phyloP scores from a whole-genome alignment of 2,797 vertebrate genomes.

The Phoebastria nigripes region DNA sequence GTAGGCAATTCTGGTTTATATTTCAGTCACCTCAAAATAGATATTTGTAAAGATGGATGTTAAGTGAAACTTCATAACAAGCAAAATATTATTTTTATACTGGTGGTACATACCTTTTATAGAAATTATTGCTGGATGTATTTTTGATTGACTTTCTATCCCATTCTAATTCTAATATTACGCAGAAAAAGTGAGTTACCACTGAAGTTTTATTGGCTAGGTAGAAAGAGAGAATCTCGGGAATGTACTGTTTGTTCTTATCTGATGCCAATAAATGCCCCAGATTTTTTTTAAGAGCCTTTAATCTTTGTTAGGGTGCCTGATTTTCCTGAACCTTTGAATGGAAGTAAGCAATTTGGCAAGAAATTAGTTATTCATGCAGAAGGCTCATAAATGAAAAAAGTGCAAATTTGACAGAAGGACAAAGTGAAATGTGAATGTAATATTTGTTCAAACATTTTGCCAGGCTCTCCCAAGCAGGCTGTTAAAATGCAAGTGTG shows the following conservation, averaged over 20 bases:
- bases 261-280: not conserved
- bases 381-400: not conserved
- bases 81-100: not conserved
- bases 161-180: not conserved
- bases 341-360: not conserved
- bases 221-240: not conserved
- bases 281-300: not conserved
- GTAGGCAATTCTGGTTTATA: not conserved
- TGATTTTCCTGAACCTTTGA: not conserved
- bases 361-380: not conserved
- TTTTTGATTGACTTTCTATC: not conserved
- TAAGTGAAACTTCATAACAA: not conserved
- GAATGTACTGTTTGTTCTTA: not conserved
- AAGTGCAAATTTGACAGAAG: not conserved
- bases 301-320: not conserved
- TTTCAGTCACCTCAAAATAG: not conserved
- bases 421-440: not conserved
- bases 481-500: not conserved
- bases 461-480: not conserved
- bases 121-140: not conserved
- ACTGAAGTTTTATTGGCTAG: not conserved
- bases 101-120: rapidly evolving
- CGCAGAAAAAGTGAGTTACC: not conserved
- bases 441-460: not conserved
- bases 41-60: not conserved